Conservation (phyloP, 2,888 invertebrate species). For the Nomada hirtipes region DNA sequence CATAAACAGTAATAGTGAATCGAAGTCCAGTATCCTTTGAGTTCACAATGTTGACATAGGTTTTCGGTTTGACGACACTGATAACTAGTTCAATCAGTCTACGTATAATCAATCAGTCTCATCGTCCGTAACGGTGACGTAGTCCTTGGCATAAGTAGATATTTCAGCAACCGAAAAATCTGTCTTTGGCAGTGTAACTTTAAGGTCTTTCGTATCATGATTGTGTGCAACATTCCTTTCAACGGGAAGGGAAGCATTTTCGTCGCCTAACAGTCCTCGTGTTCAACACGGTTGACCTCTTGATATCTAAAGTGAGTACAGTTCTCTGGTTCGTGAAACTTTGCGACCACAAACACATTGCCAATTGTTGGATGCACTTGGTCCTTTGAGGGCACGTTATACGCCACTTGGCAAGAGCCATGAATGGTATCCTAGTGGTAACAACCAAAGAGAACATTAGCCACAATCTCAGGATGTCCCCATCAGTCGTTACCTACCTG, state of each 20-base stretch:
- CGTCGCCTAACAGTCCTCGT: slow-evolving; percentile 61
- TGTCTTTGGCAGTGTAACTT: slow-evolving; percentile 76
- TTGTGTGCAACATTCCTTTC: slow-evolving; percentile 75
- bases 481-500: slow-evolving; percentile 84
- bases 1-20: slow-evolving; percentile 68
- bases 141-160: slow-evolving; percentile 76
- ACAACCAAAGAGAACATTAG: slow-evolving; percentile 84
- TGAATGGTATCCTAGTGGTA: slow-evolving; percentile 84
- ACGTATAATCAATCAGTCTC: slow-evolving; percentile 54
- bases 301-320: slow-evolving; percentile 75
- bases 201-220: slow-evolving; percentile 73
- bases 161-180: slow-evolving; percentile 75
- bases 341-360: slow-evolving; percentile 76
- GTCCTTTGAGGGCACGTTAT: slow-evolving; percentile 76
- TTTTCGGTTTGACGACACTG: slow-evolving; percentile 69
- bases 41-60: slow-evolving; percentile 61
- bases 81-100: slow-evolving; percentile 68
- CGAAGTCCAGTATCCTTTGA: slow-evolving; percentile 74
- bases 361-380: slow-evolving; percentile 19
- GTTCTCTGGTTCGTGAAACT: slow-evolving; percentile 76
- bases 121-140: slow-evolving; percentile 80
- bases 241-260: slow-evolving; percentile 61
- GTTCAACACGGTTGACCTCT: slow-evolving; percentile 72
- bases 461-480: slow-evolving; percentile 76
- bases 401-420: slow-evolving; percentile 80